Conservation (phyloP, 2,888 invertebrate species). For the Steinernema carpocapsae region DNA sequence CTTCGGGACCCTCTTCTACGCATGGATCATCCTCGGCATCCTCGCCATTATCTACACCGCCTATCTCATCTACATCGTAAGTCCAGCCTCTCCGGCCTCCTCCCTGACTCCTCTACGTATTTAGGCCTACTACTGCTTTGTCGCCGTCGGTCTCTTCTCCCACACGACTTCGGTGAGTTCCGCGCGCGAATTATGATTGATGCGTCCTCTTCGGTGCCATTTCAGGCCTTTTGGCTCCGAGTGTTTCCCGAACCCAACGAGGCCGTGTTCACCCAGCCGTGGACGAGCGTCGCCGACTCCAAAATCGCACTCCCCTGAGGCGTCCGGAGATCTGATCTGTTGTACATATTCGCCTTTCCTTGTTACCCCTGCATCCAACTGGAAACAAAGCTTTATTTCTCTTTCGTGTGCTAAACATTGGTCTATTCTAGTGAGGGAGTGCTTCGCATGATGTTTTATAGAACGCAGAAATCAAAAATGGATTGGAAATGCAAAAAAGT, state of each 20-base stretch:
- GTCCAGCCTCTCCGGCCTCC: background rate
- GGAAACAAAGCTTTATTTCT: conserved; percentile 10
- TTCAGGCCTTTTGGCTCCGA: conserved; percentile 6
- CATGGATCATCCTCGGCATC: background rate
- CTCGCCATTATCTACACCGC: conserved; percentile 6
- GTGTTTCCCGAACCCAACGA: background rate
- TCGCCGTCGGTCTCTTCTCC: conserved; percentile 8
- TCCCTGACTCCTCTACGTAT: background rate
- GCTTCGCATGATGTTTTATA: no score
- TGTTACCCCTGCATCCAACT: background rate
- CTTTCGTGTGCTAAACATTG: background rate
- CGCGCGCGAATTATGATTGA: conserved; percentile 25
- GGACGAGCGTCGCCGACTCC: conserved; percentile 1
- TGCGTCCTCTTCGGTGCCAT: background rate
- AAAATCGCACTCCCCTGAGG: conserved; percentile 17
- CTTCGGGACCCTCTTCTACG: conserved; percentile 51
- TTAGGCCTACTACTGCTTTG: conserved; percentile 9
- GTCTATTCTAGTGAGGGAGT: background rate
- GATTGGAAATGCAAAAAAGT: no score
- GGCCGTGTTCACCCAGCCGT: conserved; percentile 12
- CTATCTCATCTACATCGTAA: conserved; percentile 13
- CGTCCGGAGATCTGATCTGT: conserved; percentile 15
- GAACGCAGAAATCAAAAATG: no score
- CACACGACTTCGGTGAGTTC: conserved; percentile 29
- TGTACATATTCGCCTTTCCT: conserved; percentile 20